A percentile compares a stretch with the other conserved stretches of the same genome.
Evolutionary conservation across 1,140 invertebrate species (phyloP).

Genomic region (Sinonovacula constricta): DNA sequence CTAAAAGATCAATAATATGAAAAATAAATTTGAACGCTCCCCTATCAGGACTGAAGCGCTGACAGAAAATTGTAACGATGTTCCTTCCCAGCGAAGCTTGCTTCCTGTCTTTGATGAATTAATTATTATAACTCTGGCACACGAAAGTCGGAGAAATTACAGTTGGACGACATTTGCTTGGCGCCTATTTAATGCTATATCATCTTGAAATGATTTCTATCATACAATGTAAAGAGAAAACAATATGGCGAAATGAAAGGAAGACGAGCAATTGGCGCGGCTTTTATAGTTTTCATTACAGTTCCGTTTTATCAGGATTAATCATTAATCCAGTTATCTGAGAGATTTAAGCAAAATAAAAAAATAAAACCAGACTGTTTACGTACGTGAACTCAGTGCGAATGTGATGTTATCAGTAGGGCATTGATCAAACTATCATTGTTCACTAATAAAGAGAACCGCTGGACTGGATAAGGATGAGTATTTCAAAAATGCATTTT

Average conservation of each 20-base stretch:
- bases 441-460: no score
- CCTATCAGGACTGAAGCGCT: neutral
- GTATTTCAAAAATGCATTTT: no score
- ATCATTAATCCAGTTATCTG: neutral
- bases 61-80: neutral
- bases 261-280: neutral
- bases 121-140: neutral
- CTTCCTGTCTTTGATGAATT: neutral
- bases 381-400: no score
- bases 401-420: no score
- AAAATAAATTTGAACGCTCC: neutral
- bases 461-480: no score
- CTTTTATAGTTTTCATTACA: neutral
- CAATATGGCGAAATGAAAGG: neutral
- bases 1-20: neutral
- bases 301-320: neutral
- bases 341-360: no score
- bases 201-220: neutral
- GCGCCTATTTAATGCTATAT: neutral
- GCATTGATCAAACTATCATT: no score
- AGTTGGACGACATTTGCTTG: neutral
- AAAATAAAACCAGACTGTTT: no score
- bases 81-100: neutral
- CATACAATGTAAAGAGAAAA: neutral
- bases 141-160: neutral